Evolutionary conservation across 2,888 invertebrate genomes (phyloP), one percentile per base, ranked within the genome.

Genomic region (Axea sp.): DNA sequence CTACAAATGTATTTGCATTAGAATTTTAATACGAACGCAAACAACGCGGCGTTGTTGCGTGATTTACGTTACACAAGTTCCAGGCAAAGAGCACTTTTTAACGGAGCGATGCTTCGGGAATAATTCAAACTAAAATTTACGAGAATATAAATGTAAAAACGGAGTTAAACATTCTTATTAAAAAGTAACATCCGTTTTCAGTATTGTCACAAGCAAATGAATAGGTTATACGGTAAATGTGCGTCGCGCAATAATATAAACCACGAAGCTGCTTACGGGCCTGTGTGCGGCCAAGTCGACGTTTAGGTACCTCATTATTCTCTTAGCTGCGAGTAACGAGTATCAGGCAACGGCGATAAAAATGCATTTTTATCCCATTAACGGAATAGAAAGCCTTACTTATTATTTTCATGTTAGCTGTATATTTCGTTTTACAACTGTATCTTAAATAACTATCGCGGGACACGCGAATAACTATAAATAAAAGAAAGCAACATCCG

Each of bases 291-390:
- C 47, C 53, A 3, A 39, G 53, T 64, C 45, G 73, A 73, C 65
- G 73, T 73, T 73, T 73, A 65, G 73, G 51, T 73, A 73, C 53
- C 67, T 73, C 73, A 73, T 73, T 73, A 73, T 73, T 73, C 73
- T 73, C 73, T 67, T 73, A 60, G 73, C 67, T 49, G 59, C 67
- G 35, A 73, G 73, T 73, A 73, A 73, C 73, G 73, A 73, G 73
- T 73, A 73, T 73, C 73, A 67, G 45, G 73, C 60, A 73, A 31
- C 60, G 60, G 12, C 60, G 67, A 67, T 73, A 73, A 73, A 73
- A 73, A 55, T 67, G 14, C 55, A 67, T 62, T 73, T 73, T 73
- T 67, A 60, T 73, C 60, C 73, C 47, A 67, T 73, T 73, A 73
- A 73, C 53, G 55, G 67, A 67, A 67, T 73, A 67, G 73, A 73